Evolutionary conservation across 2,888 invertebrate genomes (phyloP).

Genomic region (Chrysolina haemoptera): DNA sequence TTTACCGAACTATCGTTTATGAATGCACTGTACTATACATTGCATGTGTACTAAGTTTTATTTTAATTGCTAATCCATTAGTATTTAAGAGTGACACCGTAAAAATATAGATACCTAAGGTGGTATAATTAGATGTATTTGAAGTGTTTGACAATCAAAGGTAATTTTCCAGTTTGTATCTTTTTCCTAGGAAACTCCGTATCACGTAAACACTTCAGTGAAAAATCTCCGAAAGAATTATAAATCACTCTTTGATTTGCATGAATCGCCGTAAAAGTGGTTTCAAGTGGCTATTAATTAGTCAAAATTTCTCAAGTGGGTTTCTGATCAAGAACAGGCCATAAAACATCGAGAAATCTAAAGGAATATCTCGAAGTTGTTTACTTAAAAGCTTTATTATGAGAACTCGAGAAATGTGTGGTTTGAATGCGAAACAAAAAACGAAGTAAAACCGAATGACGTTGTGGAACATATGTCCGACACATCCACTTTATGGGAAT

Average conservation of each 20-base stretch:
- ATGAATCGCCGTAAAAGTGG: constrained; percentile 17
- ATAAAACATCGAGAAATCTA: constrained; percentile 38
- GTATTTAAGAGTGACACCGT: too few relatives aligned
- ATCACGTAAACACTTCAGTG: not conserved
- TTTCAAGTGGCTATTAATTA: constrained; percentile 52
- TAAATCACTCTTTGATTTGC: constrained; percentile 24
- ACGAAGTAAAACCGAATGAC: constrained; percentile 39
- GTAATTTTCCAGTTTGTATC: not conserved
- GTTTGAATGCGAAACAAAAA: constrained; percentile 37
- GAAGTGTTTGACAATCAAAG: too few relatives aligned
- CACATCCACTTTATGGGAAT: constrained; percentile 41
- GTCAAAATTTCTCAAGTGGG: constrained; percentile 50
- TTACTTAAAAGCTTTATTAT: constrained; percentile 52
- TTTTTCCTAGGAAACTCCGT: not conserved
- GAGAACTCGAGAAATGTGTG: constrained; percentile 51
- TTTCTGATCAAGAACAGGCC: constrained; percentile 50
- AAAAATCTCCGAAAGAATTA: constrained; percentile 1
- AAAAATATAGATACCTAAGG: too few relatives aligned
- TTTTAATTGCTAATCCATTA: too few relatives aligned
- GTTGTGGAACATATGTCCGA: constrained; percentile 47
- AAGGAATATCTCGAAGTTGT: constrained; percentile 46
- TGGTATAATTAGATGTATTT: too few relatives aligned
- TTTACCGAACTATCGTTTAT: too few relatives aligned
- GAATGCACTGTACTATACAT: too few relatives aligned
- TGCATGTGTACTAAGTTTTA: too few relatives aligned